These are phyloP conservation scores for Trisateles emortualis DNA, from an alignment of 2,888 invertebrate species.

Conservation along the genomic window DNA sequence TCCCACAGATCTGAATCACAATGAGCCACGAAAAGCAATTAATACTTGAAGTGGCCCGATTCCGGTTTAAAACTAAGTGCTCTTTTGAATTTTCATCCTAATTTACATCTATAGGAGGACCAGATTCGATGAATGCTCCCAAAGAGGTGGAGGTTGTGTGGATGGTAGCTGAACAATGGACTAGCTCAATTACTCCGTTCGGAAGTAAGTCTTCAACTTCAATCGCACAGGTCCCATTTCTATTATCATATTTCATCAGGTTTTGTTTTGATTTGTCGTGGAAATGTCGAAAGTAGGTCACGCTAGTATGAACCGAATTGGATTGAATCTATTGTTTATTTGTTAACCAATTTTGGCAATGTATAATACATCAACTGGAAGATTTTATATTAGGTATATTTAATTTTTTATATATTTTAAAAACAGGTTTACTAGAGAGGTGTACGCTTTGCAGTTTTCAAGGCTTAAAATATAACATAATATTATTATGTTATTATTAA, in stretches of 20 bases:
- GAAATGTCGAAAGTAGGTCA: too few species aligned
- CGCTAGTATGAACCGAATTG: too few species aligned
- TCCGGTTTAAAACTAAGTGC: slow-evolving; percentile 82
- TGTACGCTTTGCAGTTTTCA: too few species aligned
- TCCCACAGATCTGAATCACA: slow-evolving; percentile 81
- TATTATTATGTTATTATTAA: too few species aligned
- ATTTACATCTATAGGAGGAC: slow-evolving; percentile 67
- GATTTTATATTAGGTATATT: too few species aligned
- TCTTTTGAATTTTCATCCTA: slow-evolving; percentile 81
- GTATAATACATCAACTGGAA: too few species aligned
- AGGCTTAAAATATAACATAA: too few species aligned
- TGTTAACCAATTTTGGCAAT: too few species aligned
- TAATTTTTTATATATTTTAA: too few species aligned
- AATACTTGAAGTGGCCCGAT: slow-evolving; percentile 83
- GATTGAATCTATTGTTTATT: too few species aligned
- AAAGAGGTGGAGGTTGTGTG: slow-evolving; percentile 28
- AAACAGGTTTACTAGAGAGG: too few species aligned
- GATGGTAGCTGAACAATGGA: slow-evolving; percentile 33
- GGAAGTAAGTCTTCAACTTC: slow-evolving; percentile 20
- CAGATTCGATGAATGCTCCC: slow-evolving; percentile 52
- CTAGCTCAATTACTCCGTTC: slow-evolving; percentile 25
- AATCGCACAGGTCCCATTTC: slow-evolving; percentile 10
- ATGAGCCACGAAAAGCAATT: slow-evolving; percentile 85
- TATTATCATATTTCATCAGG: not conserved
- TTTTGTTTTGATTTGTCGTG: not conserved